Percentiles rank a stretch among this genome's conserved stretches.
Evolutionary conservation across 1,140 invertebrate genomes (phyloP).

Genomic region (Drosophila yakuba): DNA sequence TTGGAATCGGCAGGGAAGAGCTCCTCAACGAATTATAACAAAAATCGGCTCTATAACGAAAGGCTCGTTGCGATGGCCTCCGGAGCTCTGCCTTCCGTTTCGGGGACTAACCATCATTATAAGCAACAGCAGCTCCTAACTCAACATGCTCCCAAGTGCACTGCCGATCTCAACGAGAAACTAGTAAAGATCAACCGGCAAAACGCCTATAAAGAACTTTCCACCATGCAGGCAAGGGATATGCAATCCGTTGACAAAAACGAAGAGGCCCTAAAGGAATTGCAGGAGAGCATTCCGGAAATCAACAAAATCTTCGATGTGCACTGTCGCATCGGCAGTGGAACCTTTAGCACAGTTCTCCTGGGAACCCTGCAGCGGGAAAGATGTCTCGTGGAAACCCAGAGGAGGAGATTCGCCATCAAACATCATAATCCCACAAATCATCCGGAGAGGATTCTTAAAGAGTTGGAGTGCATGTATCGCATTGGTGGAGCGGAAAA

Average conservation of each 20-base stretch:
- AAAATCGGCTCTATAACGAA: neutral
- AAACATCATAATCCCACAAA: constrained; percentile 94
- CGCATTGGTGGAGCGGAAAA: constrained; percentile 92
- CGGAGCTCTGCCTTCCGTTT: neutral
- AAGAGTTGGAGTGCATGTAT: constrained; percentile 91
- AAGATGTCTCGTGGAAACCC: constrained; percentile 82
- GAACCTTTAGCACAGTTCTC: constrained; percentile 94
- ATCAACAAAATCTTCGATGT: constrained; percentile 88
- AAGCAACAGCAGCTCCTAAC: neutral
- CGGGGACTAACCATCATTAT: neutral
- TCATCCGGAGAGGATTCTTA: constrained; percentile 90
- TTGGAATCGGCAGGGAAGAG: neutral
- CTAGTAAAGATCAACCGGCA: constrained; percentile 37
- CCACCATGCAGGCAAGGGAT: constrained; percentile 31
- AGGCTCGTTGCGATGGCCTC: neutral
- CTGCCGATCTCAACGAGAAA: constrained; percentile 28
- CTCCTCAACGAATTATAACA: neutral
- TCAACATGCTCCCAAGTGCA: neutral
- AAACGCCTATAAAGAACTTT: constrained; percentile 50
- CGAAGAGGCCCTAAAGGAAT: constrained; percentile 85
- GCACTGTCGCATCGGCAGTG: constrained; percentile 90
- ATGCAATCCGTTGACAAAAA: constrained; percentile 54
- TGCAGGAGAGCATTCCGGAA: constrained; percentile 87
- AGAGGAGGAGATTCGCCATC: constrained; percentile 89
- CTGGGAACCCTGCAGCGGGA: constrained; percentile 89